phyloP scores from a whole-genome alignment of 2,888 invertebrate species.

The Hydroisotoma schaefferi region DNA sequence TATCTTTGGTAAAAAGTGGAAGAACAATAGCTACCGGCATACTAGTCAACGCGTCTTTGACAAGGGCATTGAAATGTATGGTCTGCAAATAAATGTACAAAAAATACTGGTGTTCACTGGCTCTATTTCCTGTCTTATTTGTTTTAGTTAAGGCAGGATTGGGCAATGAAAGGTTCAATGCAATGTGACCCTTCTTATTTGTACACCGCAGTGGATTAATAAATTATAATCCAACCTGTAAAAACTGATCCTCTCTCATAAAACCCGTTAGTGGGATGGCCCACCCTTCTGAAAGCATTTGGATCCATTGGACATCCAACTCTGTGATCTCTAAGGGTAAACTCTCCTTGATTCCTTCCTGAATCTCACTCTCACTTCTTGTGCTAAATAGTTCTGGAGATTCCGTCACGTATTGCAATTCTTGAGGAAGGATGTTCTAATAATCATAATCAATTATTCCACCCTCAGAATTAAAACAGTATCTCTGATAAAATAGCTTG shows the following conservation, averaged over 20 bases:
- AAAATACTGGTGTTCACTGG: slow-evolving; percentile 13
- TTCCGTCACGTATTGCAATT: slow-evolving; percentile 53
- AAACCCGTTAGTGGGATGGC: slow-evolving; percentile 93
- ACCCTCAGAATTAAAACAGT: no score
- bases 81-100: slow-evolving; percentile 56
- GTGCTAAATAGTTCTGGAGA: slow-evolving; percentile 80
- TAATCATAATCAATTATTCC: no score
- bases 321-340: slow-evolving; percentile 71
- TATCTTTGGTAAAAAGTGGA: slow-evolving; percentile 68
- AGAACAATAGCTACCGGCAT: slow-evolving; percentile 95
- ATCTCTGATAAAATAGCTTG: no score
- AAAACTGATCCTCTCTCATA: slow-evolving; percentile 92
- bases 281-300: slow-evolving; percentile 96
- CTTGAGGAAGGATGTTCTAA: slow-evolving; percentile 66
- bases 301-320: slow-evolving; percentile 94
- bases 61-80: slow-evolving; percentile 85
- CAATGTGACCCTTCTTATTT: no score
- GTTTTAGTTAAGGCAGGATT: no score
- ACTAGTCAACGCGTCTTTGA: slow-evolving; percentile 71
- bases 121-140: no score
- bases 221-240: slow-evolving; percentile 61
- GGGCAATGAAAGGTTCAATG: no score
- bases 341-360: slow-evolving; percentile 70
- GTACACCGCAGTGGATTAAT: no score
- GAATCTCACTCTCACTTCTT: slow-evolving; percentile 58